Conservation (phyloP, 2,113 vertebrate genomes). For the Catagonus wagneri region DNA sequence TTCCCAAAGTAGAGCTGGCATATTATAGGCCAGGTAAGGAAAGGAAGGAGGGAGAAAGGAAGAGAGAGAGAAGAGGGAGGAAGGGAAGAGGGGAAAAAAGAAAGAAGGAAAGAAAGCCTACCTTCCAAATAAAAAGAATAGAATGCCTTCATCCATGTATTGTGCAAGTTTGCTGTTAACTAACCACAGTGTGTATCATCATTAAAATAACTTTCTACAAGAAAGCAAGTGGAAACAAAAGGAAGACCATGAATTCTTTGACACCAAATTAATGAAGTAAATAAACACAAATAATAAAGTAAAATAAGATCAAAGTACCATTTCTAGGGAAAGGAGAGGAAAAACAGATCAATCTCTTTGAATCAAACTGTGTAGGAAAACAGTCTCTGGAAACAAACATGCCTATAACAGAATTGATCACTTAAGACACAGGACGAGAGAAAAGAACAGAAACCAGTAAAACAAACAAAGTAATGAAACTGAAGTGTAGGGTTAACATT, state of each 20-base stretch:
- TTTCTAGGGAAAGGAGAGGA: neutral
- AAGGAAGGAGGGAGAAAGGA: fast-evolving
- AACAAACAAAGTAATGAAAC: slow-evolving; percentile 9
- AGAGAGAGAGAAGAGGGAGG: fast-evolving
- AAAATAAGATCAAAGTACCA: neutral
- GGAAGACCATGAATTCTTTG: slow-evolving; percentile 6
- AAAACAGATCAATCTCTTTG: slow-evolving; percentile 48
- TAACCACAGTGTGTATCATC: neutral
- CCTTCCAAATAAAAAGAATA: neutral
- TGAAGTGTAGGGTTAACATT: slow-evolving; percentile 1
- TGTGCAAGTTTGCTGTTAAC: slow-evolving; percentile 12
- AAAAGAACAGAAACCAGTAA: slow-evolving; percentile 42
- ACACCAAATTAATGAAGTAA: neutral
- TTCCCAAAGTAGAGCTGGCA: neutral
- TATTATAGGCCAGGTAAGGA: neutral
- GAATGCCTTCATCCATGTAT: neutral
- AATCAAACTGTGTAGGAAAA: neutral
- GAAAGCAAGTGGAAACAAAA: neutral
- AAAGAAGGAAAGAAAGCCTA: neutral
- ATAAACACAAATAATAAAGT: slow-evolving; percentile 4
- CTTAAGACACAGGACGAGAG: slow-evolving; percentile 42
- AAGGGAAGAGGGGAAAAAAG: neutral
- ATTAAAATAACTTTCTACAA: slow-evolving; percentile 6
- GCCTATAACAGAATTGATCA: slow-evolving; percentile 59
- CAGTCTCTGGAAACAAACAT: neutral